These are phyloP conservation scores for Anniella stebbinsi DNA, from an alignment of 2,797 vertebrate genomes.

Conservation along the genomic window DNA sequence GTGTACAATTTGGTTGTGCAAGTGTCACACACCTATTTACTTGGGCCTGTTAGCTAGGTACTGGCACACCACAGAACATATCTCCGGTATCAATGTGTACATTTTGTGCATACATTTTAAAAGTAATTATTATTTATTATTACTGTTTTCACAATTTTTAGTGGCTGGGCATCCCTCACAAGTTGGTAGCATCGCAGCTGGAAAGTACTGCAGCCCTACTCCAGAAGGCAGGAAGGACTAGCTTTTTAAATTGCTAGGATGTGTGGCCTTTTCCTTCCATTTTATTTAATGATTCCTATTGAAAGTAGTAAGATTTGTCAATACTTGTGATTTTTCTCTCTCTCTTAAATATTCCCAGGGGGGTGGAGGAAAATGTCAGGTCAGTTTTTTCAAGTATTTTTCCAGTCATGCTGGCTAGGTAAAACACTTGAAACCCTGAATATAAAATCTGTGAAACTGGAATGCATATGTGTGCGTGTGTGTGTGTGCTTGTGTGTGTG, in stretches of 20 bases:
- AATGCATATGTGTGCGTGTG: not conserved
- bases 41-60: not conserved
- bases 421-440: not conserved
- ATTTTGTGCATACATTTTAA: not conserved
- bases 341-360: slow-evolving; percentile 1
- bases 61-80: not conserved
- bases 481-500: accelerated
- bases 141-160: not conserved
- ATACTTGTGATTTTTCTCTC: not conserved
- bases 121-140: not conserved
- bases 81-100: not conserved
- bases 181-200: not conserved
- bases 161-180: not conserved
- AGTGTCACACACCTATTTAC: no score
- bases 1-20: not conserved
- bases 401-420: not conserved
- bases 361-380: not conserved
- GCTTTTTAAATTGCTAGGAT: not conserved
- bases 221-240: no score
- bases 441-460: not conserved
- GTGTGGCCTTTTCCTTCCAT: not conserved
- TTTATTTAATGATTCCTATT: slow-evolving; percentile 8
- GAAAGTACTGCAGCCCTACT: no score
- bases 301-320: not conserved
- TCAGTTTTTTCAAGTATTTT: slow-evolving; percentile 1